phyloP scores from a whole-genome alignment of 2,888 invertebrate genomes.

The Sminthurinus aureus region DNA sequence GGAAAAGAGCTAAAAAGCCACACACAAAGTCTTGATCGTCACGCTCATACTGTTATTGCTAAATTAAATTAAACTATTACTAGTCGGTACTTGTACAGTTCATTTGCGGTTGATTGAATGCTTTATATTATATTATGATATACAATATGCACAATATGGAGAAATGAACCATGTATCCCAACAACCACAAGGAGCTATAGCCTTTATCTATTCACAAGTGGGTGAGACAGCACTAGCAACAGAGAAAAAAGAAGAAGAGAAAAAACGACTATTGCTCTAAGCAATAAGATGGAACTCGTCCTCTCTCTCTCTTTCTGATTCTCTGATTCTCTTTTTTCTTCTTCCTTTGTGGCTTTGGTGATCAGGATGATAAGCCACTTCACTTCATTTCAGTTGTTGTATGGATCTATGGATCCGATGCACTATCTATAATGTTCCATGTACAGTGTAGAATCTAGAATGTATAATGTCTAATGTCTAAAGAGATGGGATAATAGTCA shows the following conservation, averaged over 20 bases:
- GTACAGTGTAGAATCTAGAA: background rate
- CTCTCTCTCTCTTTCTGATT: background rate
- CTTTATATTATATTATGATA: no score
- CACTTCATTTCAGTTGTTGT: constrained; percentile 15
- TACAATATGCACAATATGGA: no score
- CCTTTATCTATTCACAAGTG: constrained; percentile 26
- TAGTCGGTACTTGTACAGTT: constrained; percentile 26
- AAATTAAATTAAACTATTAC: constrained; percentile 43
- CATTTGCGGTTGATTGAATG: constrained; percentile 37
- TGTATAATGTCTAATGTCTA: background rate
- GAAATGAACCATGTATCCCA: no score
- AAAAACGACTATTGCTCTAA: constrained; percentile 16
- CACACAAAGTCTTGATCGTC: constrained; percentile 31
- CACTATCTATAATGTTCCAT: constrained; percentile 15
- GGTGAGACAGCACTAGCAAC: background rate
- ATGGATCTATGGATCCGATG: no score
- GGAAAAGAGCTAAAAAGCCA: constrained; percentile 28
- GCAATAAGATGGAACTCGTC: constrained; percentile 30
- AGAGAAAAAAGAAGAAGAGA: background rate
- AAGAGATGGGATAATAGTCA: constrained; percentile 31
- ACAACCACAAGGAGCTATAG: background rate
- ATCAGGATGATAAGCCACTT: constrained; percentile 44
- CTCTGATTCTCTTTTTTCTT: background rate
- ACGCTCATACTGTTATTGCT: constrained; percentile 43
- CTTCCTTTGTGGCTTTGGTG: constrained; percentile 10